Base-by-base conservation (phyloP, 2,797 vertebrate genomes). In the Siniperca undulata region DNA sequence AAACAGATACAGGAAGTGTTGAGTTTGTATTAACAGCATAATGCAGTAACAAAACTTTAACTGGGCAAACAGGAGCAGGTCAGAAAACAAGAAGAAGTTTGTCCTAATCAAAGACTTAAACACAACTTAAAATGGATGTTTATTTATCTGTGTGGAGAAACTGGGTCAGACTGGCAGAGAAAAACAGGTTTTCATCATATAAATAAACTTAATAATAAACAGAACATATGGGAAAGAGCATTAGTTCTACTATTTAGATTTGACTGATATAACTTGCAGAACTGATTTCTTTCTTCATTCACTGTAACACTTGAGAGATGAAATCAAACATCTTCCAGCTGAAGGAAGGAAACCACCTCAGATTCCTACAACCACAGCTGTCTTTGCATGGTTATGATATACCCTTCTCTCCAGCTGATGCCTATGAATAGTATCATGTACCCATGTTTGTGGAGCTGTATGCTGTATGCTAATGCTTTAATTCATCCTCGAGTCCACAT, bases 381-480 rank as follows among this genome's bases (percentile, higher is more conserved):
- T 53, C 53, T 34, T 58, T 48, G 11, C 46, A 61, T 71, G 56
- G 53, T 24, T 62, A 42, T 56, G 46, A 70, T 85, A 40, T 66
- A 76, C 44, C 22, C 62, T 27, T 40, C n/a, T 40, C 40, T 48
- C 13, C 40, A 48, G 56, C 46, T 58, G 56, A 68, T 76, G 46
- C 44, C 74, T 60, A 64, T 74, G 69, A 61, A 56, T 66, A 65
- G 48, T 72, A 44, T 80, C 67, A 80, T 70, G 66, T 30, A 48
- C 4, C 38, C 13, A 22, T 82, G 40, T 70, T 77, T 78, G 74
- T 69, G 69, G 61, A 75, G 17, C 76, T 62, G 80, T 61, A 78
- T 76, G n/a, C n/a, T n/a, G n/a, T n/a, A n/a, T n/a, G n/a, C n/a
- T n/a, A 78, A 85, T 80, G 52, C 58, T 84, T 83, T 76, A 73